Percentiles rank a stretch among this genome's conserved stretches.
phyloP scores from a whole-genome alignment of 2,888 invertebrate genomes.

The Lasioglossum oenotherae region DNA sequence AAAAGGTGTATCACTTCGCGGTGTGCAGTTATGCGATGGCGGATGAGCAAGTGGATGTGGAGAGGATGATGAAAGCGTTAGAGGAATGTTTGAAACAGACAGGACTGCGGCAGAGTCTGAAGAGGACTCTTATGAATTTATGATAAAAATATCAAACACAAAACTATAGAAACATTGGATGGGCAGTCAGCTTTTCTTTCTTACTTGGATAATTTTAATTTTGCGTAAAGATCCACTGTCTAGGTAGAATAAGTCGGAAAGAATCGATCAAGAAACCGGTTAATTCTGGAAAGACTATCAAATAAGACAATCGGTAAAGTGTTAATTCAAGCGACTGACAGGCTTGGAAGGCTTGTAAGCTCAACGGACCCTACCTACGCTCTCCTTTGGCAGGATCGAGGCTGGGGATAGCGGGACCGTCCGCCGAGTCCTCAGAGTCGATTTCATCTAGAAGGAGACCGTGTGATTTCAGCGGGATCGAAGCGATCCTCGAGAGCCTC shows the following conservation, averaged over 20 bases:
- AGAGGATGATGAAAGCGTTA: conserved; percentile 3
- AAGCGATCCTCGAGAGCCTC: neutral
- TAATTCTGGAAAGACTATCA: neutral
- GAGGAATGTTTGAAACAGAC: neutral
- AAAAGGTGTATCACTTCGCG: neutral
- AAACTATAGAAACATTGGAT: neutral
- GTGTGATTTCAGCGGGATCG: conserved; percentile 45
- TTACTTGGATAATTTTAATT: neutral
- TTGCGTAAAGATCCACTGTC: too few species aligned
- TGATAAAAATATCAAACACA: neutral
- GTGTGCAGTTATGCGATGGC: neutral
- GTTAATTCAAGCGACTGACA: conserved; percentile 57
- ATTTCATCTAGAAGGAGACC: conserved; percentile 76
- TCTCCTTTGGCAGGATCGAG: conserved; percentile 55
- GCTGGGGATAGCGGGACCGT: conserved; percentile 58
- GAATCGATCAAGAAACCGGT: neutral
- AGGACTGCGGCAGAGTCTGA: neutral
- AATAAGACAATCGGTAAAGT: neutral
- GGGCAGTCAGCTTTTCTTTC: too few species aligned
- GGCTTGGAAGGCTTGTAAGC: conserved; percentile 23
- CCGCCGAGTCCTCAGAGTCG: conserved; percentile 69
- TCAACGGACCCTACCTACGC: conserved; percentile 69
- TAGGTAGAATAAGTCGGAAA: too few species aligned
- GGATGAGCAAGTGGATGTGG: neutral
- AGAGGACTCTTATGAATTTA: neutral